phyloP scores from a whole-genome alignment of 37 sponge, comb jelly and placozoan species.

The Haliclona indistincta region DNA sequence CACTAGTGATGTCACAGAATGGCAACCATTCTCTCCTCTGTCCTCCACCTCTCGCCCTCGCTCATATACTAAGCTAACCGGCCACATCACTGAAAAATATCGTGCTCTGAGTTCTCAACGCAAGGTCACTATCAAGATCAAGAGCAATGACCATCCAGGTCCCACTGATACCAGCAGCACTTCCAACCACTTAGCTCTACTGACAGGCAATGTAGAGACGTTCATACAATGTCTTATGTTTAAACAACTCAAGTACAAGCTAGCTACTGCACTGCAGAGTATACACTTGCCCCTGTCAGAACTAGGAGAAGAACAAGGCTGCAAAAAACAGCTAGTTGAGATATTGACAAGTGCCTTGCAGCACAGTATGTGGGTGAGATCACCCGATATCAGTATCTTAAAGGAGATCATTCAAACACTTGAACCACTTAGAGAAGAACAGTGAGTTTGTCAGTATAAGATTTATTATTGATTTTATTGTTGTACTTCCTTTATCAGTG shows the following conservation, averaged over 20 bases:
- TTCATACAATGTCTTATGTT: conserved; percentile 20
- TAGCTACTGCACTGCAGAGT: conserved; percentile 35
- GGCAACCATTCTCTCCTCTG: not conserved
- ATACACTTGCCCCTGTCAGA: conserved; percentile 32
- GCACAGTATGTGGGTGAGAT: not conserved
- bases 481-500: conserved; percentile 14
- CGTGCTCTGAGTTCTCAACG: not conserved
- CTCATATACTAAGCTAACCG: conserved; percentile 17
- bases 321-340: not conserved
- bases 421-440: not conserved
- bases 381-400: not conserved
- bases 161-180: not conserved
- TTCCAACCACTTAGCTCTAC: not conserved
- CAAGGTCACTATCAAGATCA: not conserved
- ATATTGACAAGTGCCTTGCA: not conserved
- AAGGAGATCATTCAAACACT: not conserved
- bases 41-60: not conserved
- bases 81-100: conserved; percentile 28
- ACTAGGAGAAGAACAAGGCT: not conserved
- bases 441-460: not conserved
- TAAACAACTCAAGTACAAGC: conserved; percentile 57
- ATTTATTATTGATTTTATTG: not conserved
- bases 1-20: too few species aligned
- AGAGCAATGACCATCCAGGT: too few species aligned
- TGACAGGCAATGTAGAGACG: not conserved